phyloP scores from a whole-genome alignment of 37 sponge, comb jelly and placozoan genomes.

The Spongilla lacustris region DNA sequence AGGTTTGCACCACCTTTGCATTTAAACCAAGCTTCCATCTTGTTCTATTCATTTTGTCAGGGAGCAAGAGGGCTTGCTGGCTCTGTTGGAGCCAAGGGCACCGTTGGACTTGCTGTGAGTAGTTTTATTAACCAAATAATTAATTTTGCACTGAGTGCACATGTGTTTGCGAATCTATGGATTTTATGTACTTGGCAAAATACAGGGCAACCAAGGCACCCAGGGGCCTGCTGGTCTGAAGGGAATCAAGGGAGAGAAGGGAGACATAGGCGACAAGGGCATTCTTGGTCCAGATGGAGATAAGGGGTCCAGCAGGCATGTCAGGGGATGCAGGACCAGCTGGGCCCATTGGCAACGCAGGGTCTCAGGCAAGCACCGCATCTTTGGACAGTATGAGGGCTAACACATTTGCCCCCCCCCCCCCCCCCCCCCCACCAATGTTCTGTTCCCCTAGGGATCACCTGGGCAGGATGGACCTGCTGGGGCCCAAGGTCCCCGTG shows the following conservation, averaged over 20 bases:
- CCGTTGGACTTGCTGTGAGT: constrained; percentile 23
- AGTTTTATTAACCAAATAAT: not conserved
- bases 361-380: constrained; percentile 4
- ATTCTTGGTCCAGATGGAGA: constrained; percentile 35
- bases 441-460: constrained; percentile 23
- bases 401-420: too few species aligned
- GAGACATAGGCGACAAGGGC: constrained; percentile 71
- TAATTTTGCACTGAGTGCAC: not conserved
- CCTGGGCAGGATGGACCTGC: constrained; percentile 48
- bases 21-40: not conserved
- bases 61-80: constrained; percentile 45
- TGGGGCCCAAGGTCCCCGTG: constrained; percentile 41
- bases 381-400: too few species aligned
- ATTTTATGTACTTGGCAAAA: not conserved
- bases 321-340: constrained; percentile 74
- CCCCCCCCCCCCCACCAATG: too few species aligned
- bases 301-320: constrained; percentile 65
- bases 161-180: not conserved
- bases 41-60: not conserved
- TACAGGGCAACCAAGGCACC: constrained; percentile 13
- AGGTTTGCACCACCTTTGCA: not conserved
- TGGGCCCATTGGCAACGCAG: constrained; percentile 56
- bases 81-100: constrained; percentile 26
- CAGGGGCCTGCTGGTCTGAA: constrained; percentile 26
- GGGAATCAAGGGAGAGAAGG: constrained; percentile 60